phyloP scores from a whole-genome alignment of 1,140 invertebrate genomes.

The Venturia canescens region DNA sequence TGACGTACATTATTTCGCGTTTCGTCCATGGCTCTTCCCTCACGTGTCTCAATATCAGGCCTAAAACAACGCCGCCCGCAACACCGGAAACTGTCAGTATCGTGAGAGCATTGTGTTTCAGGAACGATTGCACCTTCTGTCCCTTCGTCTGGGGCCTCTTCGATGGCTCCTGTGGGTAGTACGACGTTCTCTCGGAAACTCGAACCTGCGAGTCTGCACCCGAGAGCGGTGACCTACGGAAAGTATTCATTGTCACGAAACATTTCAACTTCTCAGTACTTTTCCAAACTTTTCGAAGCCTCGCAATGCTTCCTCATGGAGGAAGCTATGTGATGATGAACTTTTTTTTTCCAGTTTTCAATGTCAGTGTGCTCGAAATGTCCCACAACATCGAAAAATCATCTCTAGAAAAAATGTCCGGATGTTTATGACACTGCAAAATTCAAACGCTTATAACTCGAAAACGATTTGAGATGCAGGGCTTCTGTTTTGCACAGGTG shows the following conservation, averaged over 20 bases:
- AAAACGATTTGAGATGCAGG: too few relatives aligned
- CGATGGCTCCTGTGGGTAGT: slow-evolving; percentile 70
- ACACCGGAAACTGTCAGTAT: slow-evolving; percentile 91
- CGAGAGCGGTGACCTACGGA: slow-evolving; percentile 72
- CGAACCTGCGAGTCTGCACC: slow-evolving; percentile 66
- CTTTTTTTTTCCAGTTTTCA: too few relatives aligned
- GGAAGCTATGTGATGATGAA: too few relatives aligned
- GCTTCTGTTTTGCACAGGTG: too few relatives aligned
- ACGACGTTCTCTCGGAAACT: slow-evolving; percentile 67
- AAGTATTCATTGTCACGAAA: neutral
- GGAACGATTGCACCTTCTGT: slow-evolving; percentile 76
- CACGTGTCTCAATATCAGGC: slow-evolving; percentile 82
- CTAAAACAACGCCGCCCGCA: slow-evolving; percentile 86
- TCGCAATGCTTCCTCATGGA: too few relatives aligned
- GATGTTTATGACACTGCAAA: too few relatives aligned
- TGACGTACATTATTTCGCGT: slow-evolving; percentile 92
- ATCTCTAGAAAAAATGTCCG: too few relatives aligned
- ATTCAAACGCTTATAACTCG: too few relatives aligned
- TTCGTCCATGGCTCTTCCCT: slow-evolving; percentile 80
- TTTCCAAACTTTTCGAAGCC: too few relatives aligned
- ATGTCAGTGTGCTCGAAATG: too few relatives aligned
- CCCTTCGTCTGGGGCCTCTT: slow-evolving; percentile 64
- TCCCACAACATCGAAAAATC: too few relatives aligned
- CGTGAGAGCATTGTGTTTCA: slow-evolving; percentile 88
- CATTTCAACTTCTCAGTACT: neutral